Conservation (phyloP, 2,888 invertebrate genomes). For the Clunio marinus region DNA sequence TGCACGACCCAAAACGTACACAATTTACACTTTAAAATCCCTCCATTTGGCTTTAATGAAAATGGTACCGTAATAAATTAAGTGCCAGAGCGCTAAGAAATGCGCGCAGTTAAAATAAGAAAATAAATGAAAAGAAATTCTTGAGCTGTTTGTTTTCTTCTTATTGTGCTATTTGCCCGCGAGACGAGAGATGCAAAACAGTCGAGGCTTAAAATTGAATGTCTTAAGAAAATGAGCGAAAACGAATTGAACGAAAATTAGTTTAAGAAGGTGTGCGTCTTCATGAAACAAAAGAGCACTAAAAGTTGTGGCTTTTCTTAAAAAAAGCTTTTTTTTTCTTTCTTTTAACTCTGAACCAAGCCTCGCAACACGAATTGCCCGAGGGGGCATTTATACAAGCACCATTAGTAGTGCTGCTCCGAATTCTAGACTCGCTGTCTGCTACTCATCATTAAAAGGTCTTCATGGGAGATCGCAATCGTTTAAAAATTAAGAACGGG, state of each 20-base stretch:
- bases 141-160: not conserved
- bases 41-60: constrained; percentile 26
- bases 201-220: not conserved
- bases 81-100: constrained; percentile 21
- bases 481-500: not conserved
- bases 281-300: too few species aligned
- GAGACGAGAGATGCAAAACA: constrained; percentile 6
- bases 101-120: not conserved
- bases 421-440: constrained; percentile 33
- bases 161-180: not conserved
- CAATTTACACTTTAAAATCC: constrained; percentile 13
- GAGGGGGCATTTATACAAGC: constrained; percentile 24
- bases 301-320: too few species aligned
- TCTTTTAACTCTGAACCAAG: not conserved
- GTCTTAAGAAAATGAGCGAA: not conserved
- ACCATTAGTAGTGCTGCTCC: constrained; percentile 29
- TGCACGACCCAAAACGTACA: constrained; percentile 9
- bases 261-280: not conserved
- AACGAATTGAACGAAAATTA: not conserved
- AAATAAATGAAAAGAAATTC: constrained; percentile 15
- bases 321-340: not conserved
- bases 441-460: not conserved
- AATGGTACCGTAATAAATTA: constrained; percentile 37
- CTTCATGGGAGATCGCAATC: constrained; percentile 5
- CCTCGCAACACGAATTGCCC: constrained; percentile 16